phyloP scores from a whole-genome alignment of 2,888 invertebrate genomes.

The Tetrapedia diversipes region DNA sequence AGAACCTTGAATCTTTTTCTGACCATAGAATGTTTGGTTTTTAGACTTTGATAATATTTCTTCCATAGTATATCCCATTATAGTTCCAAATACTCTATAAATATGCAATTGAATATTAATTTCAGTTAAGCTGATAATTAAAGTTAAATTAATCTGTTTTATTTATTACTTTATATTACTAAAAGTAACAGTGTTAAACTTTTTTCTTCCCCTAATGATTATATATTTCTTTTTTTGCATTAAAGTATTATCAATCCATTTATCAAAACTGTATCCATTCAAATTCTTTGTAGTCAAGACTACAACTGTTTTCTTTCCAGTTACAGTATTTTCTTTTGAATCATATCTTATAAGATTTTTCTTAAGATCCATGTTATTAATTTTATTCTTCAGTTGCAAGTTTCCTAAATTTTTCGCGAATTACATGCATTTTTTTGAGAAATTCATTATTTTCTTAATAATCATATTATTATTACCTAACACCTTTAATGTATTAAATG shows the following conservation, averaged over 20 bases:
- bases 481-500: constrained; percentile 78
- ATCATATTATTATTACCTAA: constrained; percentile 60
- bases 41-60: constrained; percentile 79
- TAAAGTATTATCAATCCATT: constrained; percentile 83
- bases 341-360: constrained; percentile 84
- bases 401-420: constrained; percentile 72
- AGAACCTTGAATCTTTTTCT: constrained; percentile 74
- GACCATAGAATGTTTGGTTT: constrained; percentile 81
- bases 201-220: constrained; percentile 83
- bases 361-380: constrained; percentile 84
- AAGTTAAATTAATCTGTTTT: not conserved
- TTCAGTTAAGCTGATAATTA: not conserved
- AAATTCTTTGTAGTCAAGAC: constrained; percentile 81
- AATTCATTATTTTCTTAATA: not conserved
- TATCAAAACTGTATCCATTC: constrained; percentile 82
- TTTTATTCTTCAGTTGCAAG: constrained; percentile 75
- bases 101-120: not conserved
- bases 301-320: constrained; percentile 81
- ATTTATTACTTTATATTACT: constrained; percentile 79
- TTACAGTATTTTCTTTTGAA: constrained; percentile 80
- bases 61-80: constrained; percentile 75
- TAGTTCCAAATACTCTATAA: constrained; percentile 76
- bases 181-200: constrained; percentile 79
- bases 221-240: constrained; percentile 75
- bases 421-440: not conserved